Base-by-base conservation (phyloP, 2,113 vertebrate genomes). In the Triplophysa dalaica region DNA sequence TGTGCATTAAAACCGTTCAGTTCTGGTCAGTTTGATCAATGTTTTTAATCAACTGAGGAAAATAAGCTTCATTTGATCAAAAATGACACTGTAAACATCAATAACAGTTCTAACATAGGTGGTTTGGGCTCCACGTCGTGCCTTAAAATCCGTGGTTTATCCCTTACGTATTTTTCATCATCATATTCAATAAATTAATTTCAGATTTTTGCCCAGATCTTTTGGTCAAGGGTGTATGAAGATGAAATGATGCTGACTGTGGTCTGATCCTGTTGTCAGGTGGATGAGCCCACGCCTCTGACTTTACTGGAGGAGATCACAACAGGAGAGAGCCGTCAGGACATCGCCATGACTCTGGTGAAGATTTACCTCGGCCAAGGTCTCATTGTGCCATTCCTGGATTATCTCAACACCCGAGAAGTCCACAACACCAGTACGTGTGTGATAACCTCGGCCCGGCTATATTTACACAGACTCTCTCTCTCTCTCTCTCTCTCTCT, bases 331-430 rank as follows among this genome's bases (percentile, higher is more conserved):
- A 97, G 95, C 87, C 89, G 92, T 0, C 95, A 96, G 86, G 95
- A 98, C 0, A 92, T 96, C 2, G 95, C 95, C 45, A 95, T 95
- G 89, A 95, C 94, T 19, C 85, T 98, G 85, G 95, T 97, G 88
- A 96, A 95, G 91, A 94, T 97, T 75, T 98, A 96, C 83, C 89
- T 95, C 45, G 94, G 93, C 33, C 94, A 94, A 79, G 96, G 95
- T 2, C 91, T 95, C 86, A 92, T 93, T 0, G 92, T 94, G 77
- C 92, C 94, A 0, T 93, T 98, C 69, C 91, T 98, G 85, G 96
- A 96, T 87, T 94, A 95, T 70, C 93, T 98, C 10, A 96, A 93
- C 83, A 89, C 90, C 78, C 88, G 87, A 0, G 95, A 98, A 88
- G 92, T 97, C 89, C 92, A 95, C 77, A 92, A 93, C 82, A 98